Conservation (phyloP, 1,140 invertebrate species). For the Ptiloglossa arizonensis region DNA sequence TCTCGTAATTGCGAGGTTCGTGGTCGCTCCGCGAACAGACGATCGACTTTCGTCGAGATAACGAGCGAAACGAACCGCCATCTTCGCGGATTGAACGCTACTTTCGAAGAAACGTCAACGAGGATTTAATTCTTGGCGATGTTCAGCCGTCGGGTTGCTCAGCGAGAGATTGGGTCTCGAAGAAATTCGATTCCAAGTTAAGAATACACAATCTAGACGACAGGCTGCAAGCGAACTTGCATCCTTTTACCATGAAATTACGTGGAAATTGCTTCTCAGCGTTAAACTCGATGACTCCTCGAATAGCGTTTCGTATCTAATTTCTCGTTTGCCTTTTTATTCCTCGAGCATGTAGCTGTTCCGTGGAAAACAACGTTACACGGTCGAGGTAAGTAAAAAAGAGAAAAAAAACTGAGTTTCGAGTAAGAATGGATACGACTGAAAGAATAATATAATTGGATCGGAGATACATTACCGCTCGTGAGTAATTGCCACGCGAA, state of each 20-base stretch:
- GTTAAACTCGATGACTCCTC: constrained; percentile 28
- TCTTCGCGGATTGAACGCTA: neutral
- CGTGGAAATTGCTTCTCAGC: constrained; percentile 29
- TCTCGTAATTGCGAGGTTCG: too few relatives aligned
- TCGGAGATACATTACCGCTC: too few relatives aligned
- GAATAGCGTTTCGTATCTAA: constrained; percentile 6
- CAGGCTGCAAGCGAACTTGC: constrained; percentile 4
- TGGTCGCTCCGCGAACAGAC: neutral
- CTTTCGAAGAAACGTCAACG: neutral
- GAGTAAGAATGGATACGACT: too few relatives aligned
- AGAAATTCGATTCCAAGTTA: constrained; percentile 39
- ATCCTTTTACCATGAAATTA: constrained; percentile 38
- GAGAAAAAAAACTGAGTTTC: too few relatives aligned
- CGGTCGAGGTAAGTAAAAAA: too few relatives aligned
- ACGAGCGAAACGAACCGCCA: neutral
- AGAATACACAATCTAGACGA: constrained; percentile 22
- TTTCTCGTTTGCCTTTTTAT: neutral
- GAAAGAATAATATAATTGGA: too few relatives aligned
- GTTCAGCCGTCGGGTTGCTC: neutral
- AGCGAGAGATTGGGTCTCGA: neutral
- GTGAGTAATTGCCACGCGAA: too few relatives aligned
- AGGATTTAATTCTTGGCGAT: constrained; percentile 1
- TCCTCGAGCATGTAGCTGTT: too few relatives aligned
- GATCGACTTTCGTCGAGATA: neutral
- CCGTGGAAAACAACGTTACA: too few relatives aligned